These are phyloP conservation scores for Rhagium mordax DNA, from an alignment of 2,888 invertebrate species.

Conservation along the genomic window DNA sequence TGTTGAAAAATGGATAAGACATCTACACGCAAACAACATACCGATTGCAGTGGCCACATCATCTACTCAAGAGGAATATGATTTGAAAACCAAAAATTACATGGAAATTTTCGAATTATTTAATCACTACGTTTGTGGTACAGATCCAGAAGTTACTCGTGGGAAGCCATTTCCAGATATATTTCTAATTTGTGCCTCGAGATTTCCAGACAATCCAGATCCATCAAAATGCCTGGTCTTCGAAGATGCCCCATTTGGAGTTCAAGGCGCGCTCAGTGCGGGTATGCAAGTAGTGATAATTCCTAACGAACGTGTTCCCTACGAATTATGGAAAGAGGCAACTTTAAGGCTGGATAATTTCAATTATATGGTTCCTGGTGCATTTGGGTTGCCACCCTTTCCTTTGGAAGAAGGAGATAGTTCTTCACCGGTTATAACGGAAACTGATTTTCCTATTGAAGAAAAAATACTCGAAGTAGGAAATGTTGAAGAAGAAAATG, in stretches of 20 bases:
- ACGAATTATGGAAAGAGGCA: slow-evolving; percentile 73
- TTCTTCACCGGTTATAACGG: too few relatives aligned
- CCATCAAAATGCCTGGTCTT: slow-evolving; percentile 84
- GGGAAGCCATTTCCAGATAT: slow-evolving; percentile 94
- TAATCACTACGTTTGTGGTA: slow-evolving; percentile 84
- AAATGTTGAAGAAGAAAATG: too few relatives aligned
- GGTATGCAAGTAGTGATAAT: slow-evolving; percentile 92
- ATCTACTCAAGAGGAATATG: slow-evolving; percentile 80
- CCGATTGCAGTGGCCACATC: slow-evolving; percentile 93
- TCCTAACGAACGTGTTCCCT: slow-evolving; percentile 74
- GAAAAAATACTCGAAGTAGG: too few relatives aligned
- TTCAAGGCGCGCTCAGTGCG: slow-evolving; percentile 82
- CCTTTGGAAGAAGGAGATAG: neutral
- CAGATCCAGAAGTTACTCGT: slow-evolving; percentile 86
- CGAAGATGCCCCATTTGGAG: slow-evolving; percentile 94
- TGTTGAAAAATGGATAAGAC: slow-evolving; percentile 83
- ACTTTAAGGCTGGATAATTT: slow-evolving; percentile 82
- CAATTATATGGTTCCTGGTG: slow-evolving; percentile 85
- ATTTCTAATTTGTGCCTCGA: slow-evolving; percentile 75
- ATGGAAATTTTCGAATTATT: slow-evolving; percentile 80
- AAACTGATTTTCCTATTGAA: too few relatives aligned
- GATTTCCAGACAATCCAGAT: slow-evolving; percentile 80
- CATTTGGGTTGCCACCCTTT: slow-evolving; percentile 88
- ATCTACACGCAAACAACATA: slow-evolving; percentile 80
- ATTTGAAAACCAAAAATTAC: slow-evolving; percentile 78